Evolutionary conservation across 2,888 invertebrate genomes (phyloP).

Genomic region (Acanthosepion lycidas): DNA sequence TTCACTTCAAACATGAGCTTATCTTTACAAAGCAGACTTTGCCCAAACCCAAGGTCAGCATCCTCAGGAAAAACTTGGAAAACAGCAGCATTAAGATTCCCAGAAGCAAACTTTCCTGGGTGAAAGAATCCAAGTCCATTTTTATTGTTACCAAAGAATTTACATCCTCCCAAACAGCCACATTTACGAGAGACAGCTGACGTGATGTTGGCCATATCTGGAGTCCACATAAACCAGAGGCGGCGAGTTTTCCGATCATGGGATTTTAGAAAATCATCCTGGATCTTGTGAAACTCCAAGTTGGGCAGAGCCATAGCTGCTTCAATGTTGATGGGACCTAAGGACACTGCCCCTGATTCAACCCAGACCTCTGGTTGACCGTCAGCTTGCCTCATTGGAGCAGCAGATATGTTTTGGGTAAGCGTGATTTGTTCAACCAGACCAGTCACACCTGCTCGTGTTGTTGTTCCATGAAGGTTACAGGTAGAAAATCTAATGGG

Average conservation of each 20-base stretch:
- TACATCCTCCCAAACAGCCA: slow-evolving; percentile 95
- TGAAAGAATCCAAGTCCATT: slow-evolving; percentile 92
- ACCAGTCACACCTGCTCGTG: slow-evolving; percentile 90
- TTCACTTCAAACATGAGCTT: slow-evolving; percentile 91
- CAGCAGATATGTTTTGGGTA: slow-evolving; percentile 81
- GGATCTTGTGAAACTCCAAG: slow-evolving; percentile 69
- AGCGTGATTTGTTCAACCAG: slow-evolving; percentile 85
- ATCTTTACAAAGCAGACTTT: slow-evolving; percentile 91
- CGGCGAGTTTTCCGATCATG: slow-evolving; percentile 88
- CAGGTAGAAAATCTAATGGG: slow-evolving; percentile 92
- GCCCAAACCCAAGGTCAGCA: slow-evolving; percentile 90
- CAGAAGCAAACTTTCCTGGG: slow-evolving; percentile 76
- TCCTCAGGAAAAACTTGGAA: slow-evolving; percentile 67
- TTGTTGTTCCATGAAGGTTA: slow-evolving; percentile 94
- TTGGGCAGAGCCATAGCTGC: slow-evolving; percentile 82
- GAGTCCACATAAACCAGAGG: slow-evolving; percentile 95
- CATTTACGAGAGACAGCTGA: slow-evolving; percentile 79
- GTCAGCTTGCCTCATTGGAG: slow-evolving; percentile 61
- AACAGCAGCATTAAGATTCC: slow-evolving; percentile 61
- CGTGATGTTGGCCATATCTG: slow-evolving; percentile 75
- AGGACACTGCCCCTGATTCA: slow-evolving; percentile 90
- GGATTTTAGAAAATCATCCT: slow-evolving; percentile 75
- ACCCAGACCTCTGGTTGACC: slow-evolving; percentile 81
- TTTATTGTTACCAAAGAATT: slow-evolving; percentile 93
- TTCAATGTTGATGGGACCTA: slow-evolving; percentile 92